Evolutionary conservation across 2,113 vertebrate genomes (phyloP).

Genomic region (Onychostoma macrolepis): DNA sequence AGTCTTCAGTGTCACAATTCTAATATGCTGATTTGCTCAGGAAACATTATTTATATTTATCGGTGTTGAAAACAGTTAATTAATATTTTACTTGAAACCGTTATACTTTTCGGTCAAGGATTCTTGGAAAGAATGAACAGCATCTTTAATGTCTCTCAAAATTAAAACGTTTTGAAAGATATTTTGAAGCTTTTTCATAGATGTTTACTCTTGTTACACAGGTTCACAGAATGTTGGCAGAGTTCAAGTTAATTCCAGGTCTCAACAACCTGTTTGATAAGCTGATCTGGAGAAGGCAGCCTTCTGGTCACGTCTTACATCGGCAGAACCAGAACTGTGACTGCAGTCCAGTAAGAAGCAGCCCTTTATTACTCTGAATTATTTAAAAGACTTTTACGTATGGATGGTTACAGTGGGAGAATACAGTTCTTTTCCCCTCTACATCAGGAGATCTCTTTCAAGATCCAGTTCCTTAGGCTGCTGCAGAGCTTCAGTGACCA

Average conservation of each 20-base stretch:
- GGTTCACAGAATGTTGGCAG: conserved; percentile 98
- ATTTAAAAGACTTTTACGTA: not conserved
- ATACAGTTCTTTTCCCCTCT: not conserved
- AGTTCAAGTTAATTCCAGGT: conserved; percentile 95
- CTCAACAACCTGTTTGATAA: conserved; percentile 99
- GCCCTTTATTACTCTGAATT: not conserved
- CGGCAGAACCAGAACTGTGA: conserved; percentile 99
- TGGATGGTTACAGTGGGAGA: not conserved
- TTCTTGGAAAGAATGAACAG: too few species aligned
- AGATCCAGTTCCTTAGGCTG: conserved; percentile 96
- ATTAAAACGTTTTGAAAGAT: not conserved
- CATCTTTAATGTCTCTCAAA: too few species aligned
- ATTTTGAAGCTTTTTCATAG: not conserved
- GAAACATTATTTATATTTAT: not conserved
- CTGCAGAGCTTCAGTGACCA: conserved; percentile 99
- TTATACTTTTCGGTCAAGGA: too few species aligned
- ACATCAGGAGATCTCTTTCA: conserved; percentile 94
- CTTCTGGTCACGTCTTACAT: conserved; percentile 90
- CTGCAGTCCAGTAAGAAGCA: conserved; percentile 90
- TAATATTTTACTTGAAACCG: not conserved
- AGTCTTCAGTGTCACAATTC: not conserved
- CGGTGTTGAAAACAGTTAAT: not conserved
- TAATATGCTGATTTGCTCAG: not conserved
- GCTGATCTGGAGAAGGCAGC: conserved; percentile 96
- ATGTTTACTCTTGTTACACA: conserved; percentile 58